Evolutionary conservation across 2,113 vertebrate species (phyloP), one percentile per base, ranked within the genome.

Genomic region (Gadus macrocephalus): DNA sequence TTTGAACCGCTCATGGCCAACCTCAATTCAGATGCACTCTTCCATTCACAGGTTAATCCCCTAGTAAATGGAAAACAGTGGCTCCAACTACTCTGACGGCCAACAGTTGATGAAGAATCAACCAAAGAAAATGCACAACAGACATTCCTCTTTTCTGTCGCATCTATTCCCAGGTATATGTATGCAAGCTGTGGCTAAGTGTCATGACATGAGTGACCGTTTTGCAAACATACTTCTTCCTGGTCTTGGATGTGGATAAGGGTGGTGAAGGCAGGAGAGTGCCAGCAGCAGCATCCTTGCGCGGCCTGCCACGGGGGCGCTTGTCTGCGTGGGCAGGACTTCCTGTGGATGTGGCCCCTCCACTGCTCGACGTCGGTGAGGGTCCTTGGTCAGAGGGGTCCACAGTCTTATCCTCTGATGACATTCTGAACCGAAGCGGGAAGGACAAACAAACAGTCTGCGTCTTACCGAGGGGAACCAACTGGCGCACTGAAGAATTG

Each of bases 401-500:
- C 91, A 93, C 92, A 90, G 93, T 94, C 93, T 93, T 95, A 93
- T 97, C 94, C 95, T 98, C 95, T 94, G 95, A 94, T 94, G 96
- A 95, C 96, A 97, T 97, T 94, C 96, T 97, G 62, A 60, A 65
- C 70, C 60, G 14, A 3, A 16, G 22, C 64, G 27, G 63, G 59
- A 42, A 69, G 53, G 25, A n/a, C 11, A 38, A 5, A 25, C 53
- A 66, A 14, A 35, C 63, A 38, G 53, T 12, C 31, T n/a, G 1
- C 3, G 56, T 53, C 53, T 74, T 71, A 42, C 8, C 8, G 42
- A 17, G 64, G 1, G 15, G n/a, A 61, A 20, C 5, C 55, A 66
- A 62, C 38, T 8, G 5, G 68, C 58, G 31, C 8, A 3, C 16
- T 20, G 53, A 2, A 58, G 55, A n/a, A 17, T 17, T 58, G 12